Base-by-base conservation (phyloP, 2,888 invertebrate genomes). In the Drosophila kanekoi region DNA sequence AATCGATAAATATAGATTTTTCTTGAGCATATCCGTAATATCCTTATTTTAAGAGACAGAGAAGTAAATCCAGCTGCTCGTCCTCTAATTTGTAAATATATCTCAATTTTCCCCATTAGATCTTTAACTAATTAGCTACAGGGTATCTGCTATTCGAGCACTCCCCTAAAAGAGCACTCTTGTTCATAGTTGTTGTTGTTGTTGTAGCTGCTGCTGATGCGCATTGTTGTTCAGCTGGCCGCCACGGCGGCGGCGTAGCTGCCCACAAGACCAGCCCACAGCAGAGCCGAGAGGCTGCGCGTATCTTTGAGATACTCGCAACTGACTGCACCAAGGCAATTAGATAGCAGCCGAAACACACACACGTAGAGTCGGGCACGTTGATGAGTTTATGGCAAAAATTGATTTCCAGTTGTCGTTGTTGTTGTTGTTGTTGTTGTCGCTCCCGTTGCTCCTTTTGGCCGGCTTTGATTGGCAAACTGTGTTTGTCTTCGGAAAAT, bases 381-480 rank as follows among this genome's bases (percentile, higher is more conserved):
- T 70, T 85, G 85, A 85, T 89, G 85, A 87, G 87, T 85, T 85
- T 85, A 85, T 85, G 85, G 89, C 84, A 68, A 85, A 86, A 86
- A 86, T 86, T 86, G 89, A 86, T 89, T 86, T 86, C 87, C 72
- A 86, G 89, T 86, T 89, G 85, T 84, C 75, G 76, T 65, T 59
- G 78, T 48, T 58, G 60, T 20, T 37, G 75, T 48, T 62, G 53
- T 13, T 64, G 43, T n/a, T 48, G 58, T 33, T 59, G 45, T n/a
- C 51, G 49, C 81, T 66, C 77, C 78, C 66, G 56, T 72, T 77
- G 65, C 67, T 59, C 54, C 57, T 77, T 54, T 32, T 37, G 47
- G 53, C 51, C 47, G 41, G 58, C 57, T 75, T 74, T 77, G 71
- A 77, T 79, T 79, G 77, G 81, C 66, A 72, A 79, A 72, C 74